Base-by-base conservation (phyloP, 2,797 vertebrate species). In the Alauda arvensis region DNA sequence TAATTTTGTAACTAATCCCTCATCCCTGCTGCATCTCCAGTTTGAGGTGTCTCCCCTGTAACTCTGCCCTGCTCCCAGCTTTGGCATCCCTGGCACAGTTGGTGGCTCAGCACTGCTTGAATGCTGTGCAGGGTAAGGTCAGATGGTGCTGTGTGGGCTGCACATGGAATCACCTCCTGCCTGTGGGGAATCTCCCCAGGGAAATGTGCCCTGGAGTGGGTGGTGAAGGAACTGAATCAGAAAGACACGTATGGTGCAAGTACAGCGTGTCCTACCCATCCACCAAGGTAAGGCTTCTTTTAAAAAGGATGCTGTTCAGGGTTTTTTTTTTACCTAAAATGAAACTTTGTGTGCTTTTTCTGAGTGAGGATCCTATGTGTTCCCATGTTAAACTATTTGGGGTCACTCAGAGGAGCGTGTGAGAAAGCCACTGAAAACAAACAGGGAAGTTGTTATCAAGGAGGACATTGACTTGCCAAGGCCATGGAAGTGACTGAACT, bases 1-100 rank as follows among this genome's bases (percentile, higher is more conserved):
- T 89, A 66, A 74, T 94, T 89, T 83, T 57, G 21, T 83, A 68
- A 77, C 82, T 59, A 90, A 85, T 93, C 62, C 71, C 31, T 88
- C 5, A 6, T 81, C 37, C 26, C 67, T 67, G 71, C 42, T 70
- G 11, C 6, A 57, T 49, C 61, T 91, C 69, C 61, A n/a, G 60
- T 65, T 31, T 68, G 79, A 76, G 67, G 52, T 57, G 24, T 51
- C 49, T 77, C 24, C 28, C 28, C 57, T 43, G 33, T 37, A 67
- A 83, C 29, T 42, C 77, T 77, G 61, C 53, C 21, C 40, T 48
- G 25, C 33, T 74, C 45, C 55, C 66, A 43, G 20, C 21, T 85
- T 45, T 84, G 80, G 48, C 43, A 67, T 29, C 77, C 65, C 59
- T 81, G 53, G 33, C 66, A 74, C 31, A 26, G 10, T 25, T 28